These are phyloP conservation scores for Lophius americanus DNA, from an alignment of 2,797 vertebrate genomes.

Conservation along the genomic window DNA sequence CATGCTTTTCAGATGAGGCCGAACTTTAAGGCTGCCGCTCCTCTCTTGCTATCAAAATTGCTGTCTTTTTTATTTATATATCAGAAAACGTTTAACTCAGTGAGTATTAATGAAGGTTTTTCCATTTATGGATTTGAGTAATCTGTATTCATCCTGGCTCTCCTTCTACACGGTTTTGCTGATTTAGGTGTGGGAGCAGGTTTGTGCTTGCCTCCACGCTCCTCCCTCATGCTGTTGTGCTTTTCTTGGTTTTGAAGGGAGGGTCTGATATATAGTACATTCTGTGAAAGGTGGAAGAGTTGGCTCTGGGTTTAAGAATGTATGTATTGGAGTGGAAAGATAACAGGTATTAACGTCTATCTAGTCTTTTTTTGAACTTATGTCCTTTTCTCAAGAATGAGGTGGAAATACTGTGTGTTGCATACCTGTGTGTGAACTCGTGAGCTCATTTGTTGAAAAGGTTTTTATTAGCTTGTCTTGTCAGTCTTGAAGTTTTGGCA, in stretches of 20 bases:
- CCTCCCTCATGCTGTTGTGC: slow-evolving; percentile 40
- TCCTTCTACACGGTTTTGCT: slow-evolving; percentile 41
- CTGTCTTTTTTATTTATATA: not conserved
- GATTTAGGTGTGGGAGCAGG: slow-evolving; percentile 58
- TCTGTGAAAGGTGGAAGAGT: slow-evolving; percentile 25
- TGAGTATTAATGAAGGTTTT: slow-evolving; percentile 4
- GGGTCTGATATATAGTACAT: slow-evolving; percentile 15
- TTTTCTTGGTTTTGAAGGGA: slow-evolving; percentile 18
- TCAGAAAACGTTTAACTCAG: not conserved
- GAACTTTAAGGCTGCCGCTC: slow-evolving; percentile 47
- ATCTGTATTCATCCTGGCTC: slow-evolving; percentile 43
- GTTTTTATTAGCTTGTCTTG: not conserved
- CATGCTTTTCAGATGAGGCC: slow-evolving; percentile 55
- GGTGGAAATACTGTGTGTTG: not conserved
- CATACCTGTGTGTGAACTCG: not conserved
- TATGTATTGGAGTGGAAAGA: slow-evolving; percentile 19
- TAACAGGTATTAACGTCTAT: not conserved
- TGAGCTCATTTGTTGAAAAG: not conserved
- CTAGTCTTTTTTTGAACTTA: not conserved
- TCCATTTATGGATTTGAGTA: slow-evolving; percentile 30
- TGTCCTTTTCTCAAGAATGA: not conserved
- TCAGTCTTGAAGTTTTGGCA: not conserved
- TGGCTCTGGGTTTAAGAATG: slow-evolving; percentile 5
- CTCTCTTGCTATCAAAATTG: not conserved
- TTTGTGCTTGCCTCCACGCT: slow-evolving; percentile 60